Conservation (phyloP, 1,140 invertebrate genomes). For the Nylanderia fulva region DNA sequence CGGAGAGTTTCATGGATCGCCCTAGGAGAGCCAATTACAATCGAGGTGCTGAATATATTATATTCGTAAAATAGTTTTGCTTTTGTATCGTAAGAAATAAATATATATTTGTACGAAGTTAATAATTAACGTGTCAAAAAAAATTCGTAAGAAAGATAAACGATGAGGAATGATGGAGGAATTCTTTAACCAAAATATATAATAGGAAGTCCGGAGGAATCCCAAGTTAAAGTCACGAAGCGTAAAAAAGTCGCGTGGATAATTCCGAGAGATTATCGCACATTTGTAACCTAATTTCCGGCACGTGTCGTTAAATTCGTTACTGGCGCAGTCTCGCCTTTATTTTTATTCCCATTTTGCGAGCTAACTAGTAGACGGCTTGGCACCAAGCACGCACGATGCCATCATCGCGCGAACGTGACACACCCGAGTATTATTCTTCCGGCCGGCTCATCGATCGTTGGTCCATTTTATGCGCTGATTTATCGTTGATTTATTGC, state of each 20-base stretch:
- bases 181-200: background rate
- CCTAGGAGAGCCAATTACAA: background rate
- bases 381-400: conserved; percentile 61
- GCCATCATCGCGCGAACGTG: conserved; percentile 55
- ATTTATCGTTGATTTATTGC: conserved; percentile 69
- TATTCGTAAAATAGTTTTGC: background rate
- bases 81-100: background rate
- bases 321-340: conserved; percentile 12
- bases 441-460: conserved; percentile 71
- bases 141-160: background rate
- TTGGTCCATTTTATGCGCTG: conserved; percentile 61
- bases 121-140: background rate
- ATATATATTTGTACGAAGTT: background rate
- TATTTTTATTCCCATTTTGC: conserved; percentile 62
- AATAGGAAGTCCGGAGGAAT: too few species aligned
- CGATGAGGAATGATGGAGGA: background rate
- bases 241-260: background rate
- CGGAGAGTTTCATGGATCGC: conserved; percentile 9
- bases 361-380: conserved; percentile 69
- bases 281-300: conserved; percentile 4
- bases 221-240: background rate
- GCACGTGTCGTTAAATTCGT: conserved; percentile 20
- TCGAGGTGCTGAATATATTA: conserved; percentile 8
- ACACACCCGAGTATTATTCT: conserved; percentile 70
- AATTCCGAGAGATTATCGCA: background rate